phyloP scores from a whole-genome alignment of 1,140 invertebrate genomes.

The Telenomus remus region DNA sequence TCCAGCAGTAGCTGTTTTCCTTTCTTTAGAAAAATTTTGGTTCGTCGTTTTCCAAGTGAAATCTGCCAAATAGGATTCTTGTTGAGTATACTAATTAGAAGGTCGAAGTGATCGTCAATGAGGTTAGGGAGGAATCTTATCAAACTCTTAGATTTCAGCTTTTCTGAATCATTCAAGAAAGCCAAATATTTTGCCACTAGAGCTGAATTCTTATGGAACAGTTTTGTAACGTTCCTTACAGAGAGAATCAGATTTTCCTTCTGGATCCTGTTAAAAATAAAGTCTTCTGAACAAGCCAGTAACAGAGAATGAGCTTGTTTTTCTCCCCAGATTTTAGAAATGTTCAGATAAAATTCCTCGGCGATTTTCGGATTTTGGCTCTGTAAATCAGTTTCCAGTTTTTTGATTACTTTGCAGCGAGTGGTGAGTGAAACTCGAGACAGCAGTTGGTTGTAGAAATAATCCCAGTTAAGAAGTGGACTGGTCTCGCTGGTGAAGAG shows the following conservation, averaged over 20 bases:
- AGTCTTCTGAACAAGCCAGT: conserved; percentile 49
- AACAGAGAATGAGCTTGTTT: conserved; percentile 33
- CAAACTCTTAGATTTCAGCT: neutral
- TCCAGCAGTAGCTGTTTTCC: conserved; percentile 39
- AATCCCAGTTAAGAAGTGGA: conserved; percentile 44
- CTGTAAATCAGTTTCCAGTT: conserved; percentile 35
- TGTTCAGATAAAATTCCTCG: conserved; percentile 11
- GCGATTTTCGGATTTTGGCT: conserved; percentile 19
- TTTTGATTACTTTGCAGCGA: conserved; percentile 57
- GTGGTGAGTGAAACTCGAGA: conserved; percentile 57
- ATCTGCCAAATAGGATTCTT: neutral
- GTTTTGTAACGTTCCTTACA: conserved; percentile 5
- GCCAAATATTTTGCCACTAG: no score
- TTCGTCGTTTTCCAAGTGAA: conserved; percentile 55
- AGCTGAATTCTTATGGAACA: conserved; percentile 7
- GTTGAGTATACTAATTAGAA: conserved; percentile 29
- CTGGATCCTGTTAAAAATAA: conserved; percentile 32
- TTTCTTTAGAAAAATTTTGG: conserved; percentile 59
- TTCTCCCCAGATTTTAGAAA: conserved; percentile 20
- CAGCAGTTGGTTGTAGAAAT: conserved; percentile 58
- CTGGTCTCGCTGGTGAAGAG: conserved; percentile 58
- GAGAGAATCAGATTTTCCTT: no score
- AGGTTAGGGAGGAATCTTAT: conserved; percentile 10
- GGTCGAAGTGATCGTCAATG: conserved; percentile 31
- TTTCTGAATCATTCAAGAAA: conserved; percentile 9